Conservation (phyloP, 2,888 invertebrate genomes). For the Panzeria rudis region DNA sequence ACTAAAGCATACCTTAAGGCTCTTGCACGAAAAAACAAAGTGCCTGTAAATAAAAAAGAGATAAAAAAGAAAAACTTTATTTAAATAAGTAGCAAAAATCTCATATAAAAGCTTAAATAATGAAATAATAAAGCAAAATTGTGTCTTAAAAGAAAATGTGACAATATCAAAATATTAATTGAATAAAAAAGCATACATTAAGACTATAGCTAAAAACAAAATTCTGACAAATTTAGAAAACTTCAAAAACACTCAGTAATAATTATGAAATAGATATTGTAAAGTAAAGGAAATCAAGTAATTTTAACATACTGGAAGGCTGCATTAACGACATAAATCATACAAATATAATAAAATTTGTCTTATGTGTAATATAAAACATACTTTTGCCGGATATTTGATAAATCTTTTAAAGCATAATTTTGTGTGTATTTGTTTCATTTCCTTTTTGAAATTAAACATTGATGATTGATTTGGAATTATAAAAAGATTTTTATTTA, state of each 20-base stretch:
- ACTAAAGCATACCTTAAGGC: slow-evolving; percentile 40
- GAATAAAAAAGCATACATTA: slow-evolving; percentile 25
- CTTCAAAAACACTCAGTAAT: background rate
- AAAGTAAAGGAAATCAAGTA: background rate
- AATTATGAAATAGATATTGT: background rate
- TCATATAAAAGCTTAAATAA: slow-evolving; percentile 17
- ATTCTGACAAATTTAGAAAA: background rate
- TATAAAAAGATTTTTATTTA: background rate
- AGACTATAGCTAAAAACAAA: background rate
- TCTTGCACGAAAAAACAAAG: slow-evolving; percentile 7
- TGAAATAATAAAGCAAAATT: background rate
- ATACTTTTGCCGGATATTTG: background rate
- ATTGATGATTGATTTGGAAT: background rate
- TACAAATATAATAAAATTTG: background rate
- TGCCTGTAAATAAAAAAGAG: background rate
- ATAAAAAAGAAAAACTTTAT: background rate
- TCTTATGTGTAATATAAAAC: background rate
- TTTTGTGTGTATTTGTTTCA: background rate
- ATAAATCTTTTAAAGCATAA: background rate
- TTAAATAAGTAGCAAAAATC: slow-evolving; percentile 16
- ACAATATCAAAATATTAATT: background rate
- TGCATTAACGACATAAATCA: background rate
- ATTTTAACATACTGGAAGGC: background rate
- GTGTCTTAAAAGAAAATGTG: background rate
- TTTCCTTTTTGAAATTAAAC: background rate